Conservation (phyloP, 2,797 vertebrate species). For the Paedocypris micromegethes region DNA sequence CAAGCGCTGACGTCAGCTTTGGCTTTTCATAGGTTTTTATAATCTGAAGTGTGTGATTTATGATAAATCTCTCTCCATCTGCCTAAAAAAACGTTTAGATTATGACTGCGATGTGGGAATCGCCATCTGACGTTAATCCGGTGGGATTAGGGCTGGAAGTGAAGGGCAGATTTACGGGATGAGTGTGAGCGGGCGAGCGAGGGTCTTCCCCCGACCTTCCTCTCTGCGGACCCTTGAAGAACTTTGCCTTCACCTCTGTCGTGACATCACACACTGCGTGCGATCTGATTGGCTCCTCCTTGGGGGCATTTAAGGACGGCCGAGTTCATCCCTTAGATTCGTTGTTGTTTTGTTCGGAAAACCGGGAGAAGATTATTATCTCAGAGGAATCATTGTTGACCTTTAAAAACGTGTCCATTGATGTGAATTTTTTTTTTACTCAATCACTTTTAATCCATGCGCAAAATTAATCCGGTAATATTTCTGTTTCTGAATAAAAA, state of each 20-base stretch:
- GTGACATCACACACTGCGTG: slow-evolving; percentile 9
- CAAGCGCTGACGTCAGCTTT: not conserved
- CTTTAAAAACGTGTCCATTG: too few species aligned
- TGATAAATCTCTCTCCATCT: slow-evolving; percentile 41
- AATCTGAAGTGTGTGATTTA: slow-evolving; percentile 27
- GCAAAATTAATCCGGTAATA: too few species aligned
- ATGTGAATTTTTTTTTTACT: too few species aligned
- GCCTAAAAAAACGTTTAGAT: slow-evolving; percentile 56
- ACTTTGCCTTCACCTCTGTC: too few species aligned
- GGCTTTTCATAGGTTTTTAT: not conserved
- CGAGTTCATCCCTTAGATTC: slow-evolving; percentile 17
- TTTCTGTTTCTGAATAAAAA: too few species aligned
- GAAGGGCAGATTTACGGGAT: slow-evolving; percentile 47
- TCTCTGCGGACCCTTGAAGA: not conserved
- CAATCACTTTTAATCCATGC: too few species aligned
- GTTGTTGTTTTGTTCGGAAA: not conserved
- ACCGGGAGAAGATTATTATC: not conserved
- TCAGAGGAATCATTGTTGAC: too few species aligned
- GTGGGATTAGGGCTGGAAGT: slow-evolving; percentile 58
- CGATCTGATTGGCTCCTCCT: slow-evolving; percentile 38
- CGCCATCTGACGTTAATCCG: slow-evolving; percentile 59
- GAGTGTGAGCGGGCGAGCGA: slow-evolving; percentile 48
- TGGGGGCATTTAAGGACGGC: slow-evolving; percentile 41
- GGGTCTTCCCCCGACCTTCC: not conserved
- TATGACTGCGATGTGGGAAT: slow-evolving; percentile 56